A percentile compares a stretch with the other conserved stretches of the same genome.
Evolutionary conservation across 2,888 invertebrate species (phyloP).

Genomic region (Tineola bisselliella): DNA sequence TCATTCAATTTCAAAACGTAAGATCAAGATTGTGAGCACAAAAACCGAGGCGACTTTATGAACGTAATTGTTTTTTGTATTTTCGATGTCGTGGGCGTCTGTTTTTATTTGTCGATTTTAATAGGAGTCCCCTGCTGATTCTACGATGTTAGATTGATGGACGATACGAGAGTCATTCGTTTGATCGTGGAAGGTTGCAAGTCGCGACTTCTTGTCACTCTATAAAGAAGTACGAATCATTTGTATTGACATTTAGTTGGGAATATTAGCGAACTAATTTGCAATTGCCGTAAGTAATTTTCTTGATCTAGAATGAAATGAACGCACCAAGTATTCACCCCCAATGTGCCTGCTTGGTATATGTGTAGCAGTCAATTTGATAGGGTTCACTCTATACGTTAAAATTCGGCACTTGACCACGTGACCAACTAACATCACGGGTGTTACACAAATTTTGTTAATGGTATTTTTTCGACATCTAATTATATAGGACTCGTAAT

Average conservation of each 20-base stretch:
- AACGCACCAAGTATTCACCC: too few relatives aligned
- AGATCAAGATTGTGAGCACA: conserved; percentile 14
- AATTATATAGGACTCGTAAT: too few relatives aligned
- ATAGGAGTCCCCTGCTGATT: conserved; percentile 48
- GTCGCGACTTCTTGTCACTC: conserved; percentile 6
- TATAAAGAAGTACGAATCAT: neutral
- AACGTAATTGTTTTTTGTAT: conserved; percentile 47
- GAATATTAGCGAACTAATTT: neutral
- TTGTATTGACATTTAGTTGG: neutral
- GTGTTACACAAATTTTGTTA: too few relatives aligned
- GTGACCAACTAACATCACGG: too few relatives aligned
- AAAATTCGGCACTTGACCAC: too few relatives aligned
- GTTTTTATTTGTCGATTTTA: conserved; percentile 34
- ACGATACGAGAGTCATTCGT: conserved; percentile 30
- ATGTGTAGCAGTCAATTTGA: too few relatives aligned
- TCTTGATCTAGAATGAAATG: too few relatives aligned
- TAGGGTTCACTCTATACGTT: too few relatives aligned
- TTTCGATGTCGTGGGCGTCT: conserved; percentile 34
- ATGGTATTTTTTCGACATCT: too few relatives aligned
- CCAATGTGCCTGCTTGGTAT: too few relatives aligned
- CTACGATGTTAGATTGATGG: conserved; percentile 56
- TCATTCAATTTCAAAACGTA: conserved; percentile 41
- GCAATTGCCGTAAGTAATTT: too few relatives aligned
- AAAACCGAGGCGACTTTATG: conserved; percentile 30
- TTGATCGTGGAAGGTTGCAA: neutral